Conservation (phyloP, 1,140 invertebrate genomes). For the Schmidtea mediterranea region DNA sequence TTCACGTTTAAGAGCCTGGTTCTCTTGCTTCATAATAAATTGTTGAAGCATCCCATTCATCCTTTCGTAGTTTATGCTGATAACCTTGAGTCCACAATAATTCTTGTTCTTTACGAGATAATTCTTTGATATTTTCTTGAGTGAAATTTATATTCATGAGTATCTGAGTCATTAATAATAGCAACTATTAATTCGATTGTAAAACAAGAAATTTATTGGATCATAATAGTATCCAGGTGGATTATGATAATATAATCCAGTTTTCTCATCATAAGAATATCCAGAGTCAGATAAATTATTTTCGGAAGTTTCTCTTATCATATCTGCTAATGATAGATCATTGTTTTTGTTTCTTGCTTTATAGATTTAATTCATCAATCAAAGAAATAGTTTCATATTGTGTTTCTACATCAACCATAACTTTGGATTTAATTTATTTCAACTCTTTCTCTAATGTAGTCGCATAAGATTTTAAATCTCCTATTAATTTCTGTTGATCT, state of each 20-base stretch:
- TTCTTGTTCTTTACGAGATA: background rate
- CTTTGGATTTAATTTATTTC: no score
- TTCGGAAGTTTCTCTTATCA: background rate
- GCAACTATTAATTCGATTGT: background rate
- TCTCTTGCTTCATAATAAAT: no score
- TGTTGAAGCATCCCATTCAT: no score
- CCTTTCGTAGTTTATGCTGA: no score
- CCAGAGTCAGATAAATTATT: background rate
- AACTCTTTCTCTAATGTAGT: no score
- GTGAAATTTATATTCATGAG: background rate
- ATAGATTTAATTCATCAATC: no score
- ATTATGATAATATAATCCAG: background rate
- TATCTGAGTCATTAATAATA: background rate
- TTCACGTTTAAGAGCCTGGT: no score
- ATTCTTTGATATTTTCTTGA: background rate
- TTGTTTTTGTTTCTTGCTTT: background rate
- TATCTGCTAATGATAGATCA: background rate
- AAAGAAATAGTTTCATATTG: no score
- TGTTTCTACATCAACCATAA: no score
- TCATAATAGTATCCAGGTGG: background rate
- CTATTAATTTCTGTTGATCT: no score
- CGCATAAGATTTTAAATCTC: no score
- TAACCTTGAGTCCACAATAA: no score
- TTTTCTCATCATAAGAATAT: conserved; percentile 1
- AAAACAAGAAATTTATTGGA: background rate